These are phyloP conservation scores for Neopipo cinnamomea DNA, from an alignment of 2,113 vertebrate genomes.

Conservation along the genomic window DNA sequence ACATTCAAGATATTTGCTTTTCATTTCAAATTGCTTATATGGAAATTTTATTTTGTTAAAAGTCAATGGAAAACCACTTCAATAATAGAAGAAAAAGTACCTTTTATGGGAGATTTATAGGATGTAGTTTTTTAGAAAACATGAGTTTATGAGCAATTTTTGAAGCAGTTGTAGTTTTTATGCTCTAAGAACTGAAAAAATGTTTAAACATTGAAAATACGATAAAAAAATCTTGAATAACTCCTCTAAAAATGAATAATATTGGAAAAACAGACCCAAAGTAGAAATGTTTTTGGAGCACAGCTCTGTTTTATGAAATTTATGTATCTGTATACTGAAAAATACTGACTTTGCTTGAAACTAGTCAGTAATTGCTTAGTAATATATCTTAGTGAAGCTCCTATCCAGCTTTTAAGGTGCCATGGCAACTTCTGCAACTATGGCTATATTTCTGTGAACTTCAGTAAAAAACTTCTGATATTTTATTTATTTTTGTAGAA, in stretches of 20 bases:
- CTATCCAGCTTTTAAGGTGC: not conserved
- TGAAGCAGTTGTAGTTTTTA: not conserved
- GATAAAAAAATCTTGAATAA: not conserved
- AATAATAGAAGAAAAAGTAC: not conserved
- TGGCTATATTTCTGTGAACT: not conserved
- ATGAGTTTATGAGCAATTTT: not conserved
- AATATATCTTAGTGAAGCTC: not conserved
- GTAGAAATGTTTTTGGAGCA: not conserved
- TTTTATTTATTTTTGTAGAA: not conserved
- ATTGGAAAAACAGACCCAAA: not conserved
- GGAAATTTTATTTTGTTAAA: not conserved
- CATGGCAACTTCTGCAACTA: not conserved
- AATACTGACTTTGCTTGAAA: not conserved
- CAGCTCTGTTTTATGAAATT: not conserved
- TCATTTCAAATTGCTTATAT: not conserved
- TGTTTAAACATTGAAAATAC: not conserved
- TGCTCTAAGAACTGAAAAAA: not conserved
- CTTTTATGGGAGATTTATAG: not conserved
- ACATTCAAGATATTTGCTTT: not conserved
- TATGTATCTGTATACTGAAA: not conserved
- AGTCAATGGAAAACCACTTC: not conserved
- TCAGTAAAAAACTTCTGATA: not conserved
- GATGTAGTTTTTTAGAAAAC: not conserved
- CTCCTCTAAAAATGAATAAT: slow-evolving; percentile 6
- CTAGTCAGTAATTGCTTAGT: not conserved